Base-by-base conservation (phyloP, 1,140 invertebrate genomes). In the Lerema accius region DNA sequence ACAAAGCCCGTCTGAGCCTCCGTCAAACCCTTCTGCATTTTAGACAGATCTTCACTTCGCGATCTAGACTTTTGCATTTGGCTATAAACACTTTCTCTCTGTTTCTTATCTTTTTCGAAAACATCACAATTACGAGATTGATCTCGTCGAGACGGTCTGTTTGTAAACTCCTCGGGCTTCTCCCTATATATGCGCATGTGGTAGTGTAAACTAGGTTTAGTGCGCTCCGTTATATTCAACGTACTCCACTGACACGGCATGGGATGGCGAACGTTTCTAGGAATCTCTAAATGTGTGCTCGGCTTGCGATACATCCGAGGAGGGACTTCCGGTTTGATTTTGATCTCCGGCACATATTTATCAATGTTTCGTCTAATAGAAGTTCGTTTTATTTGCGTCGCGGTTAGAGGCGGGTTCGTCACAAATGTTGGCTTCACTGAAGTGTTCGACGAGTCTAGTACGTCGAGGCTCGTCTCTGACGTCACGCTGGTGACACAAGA, bases 401-500 rank as follows among this genome's bases (percentile, higher is more conserved):
- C 73, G 14, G 82, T 58, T 61, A 89, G 68, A 53, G 90, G 68
- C 39, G 88, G 83, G 50, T 69, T 75, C 0, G 78, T 76, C 6
- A 65, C 64, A 53, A 81, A 89, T 17, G 89, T 92, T 0, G 91
- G 88, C 3, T 86, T 91, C 4, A 92, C 80, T 11, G 90, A 90
- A 2, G 89, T 90, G 40, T 86, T 79, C 4, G 88, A 84, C 0
- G 87, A 86, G 77, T 93, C 92, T 58, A 85, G 80, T 4, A 90
- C 89, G 40, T 91, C 92, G 0, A 91, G 79, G 48, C 89, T 84
- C 62, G 90, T 92, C 67, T 92, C 91, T 1, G 91, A 92, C 13
- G 90, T 92, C 4, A 89, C 79, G 48, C 90, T 93, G 10, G 92
- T 89, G 39, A 92, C 92, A 50, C 92, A 91, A 4, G 93, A 93